These are phyloP conservation scores for Amblyopsis rosae DNA, from an alignment of 2,113 vertebrate genomes.

Conservation along the genomic window DNA sequence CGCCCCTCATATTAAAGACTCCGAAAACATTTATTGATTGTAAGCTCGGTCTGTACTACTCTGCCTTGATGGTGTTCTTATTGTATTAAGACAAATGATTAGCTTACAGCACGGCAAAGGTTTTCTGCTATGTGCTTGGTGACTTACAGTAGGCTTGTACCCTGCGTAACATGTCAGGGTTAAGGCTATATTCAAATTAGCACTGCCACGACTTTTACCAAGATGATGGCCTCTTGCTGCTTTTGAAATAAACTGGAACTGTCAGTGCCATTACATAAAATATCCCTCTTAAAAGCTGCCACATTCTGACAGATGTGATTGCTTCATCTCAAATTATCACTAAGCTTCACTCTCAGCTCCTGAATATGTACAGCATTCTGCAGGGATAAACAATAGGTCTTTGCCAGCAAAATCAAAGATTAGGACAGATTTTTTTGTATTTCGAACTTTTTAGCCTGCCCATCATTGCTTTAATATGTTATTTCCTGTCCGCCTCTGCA, in stretches of 20 bases:
- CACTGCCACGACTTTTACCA: neutral
- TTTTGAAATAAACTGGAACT: slow-evolving; percentile 3
- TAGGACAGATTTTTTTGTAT: neutral
- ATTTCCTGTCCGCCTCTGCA: neutral
- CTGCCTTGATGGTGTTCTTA: slow-evolving; percentile 9
- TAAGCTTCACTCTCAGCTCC: neutral
- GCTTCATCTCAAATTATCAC: slow-evolving; percentile 3
- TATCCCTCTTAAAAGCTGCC: neutral
- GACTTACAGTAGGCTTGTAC: neutral
- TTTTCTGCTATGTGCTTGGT: neutral
- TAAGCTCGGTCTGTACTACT: neutral
- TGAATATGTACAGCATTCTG: neutral
- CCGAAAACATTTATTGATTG: slow-evolving; percentile 4
- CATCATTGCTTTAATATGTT: no score
- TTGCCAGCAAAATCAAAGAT: neutral
- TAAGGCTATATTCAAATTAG: neutral
- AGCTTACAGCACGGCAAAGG: neutral
- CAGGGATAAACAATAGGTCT: neutral
- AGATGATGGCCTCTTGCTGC: neutral
- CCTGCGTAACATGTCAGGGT: neutral
- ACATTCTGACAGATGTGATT: slow-evolving; percentile 13
- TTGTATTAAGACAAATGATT: neutral
- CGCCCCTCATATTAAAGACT: neutral
- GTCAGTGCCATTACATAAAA: slow-evolving; percentile 3
- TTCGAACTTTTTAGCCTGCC: neutral